A percentile compares a stretch with the other conserved stretches of the same genome.
Evolutionary conservation across 2,888 invertebrate genomes (phyloP).

Genomic region (Toxonevra muliebris): DNA sequence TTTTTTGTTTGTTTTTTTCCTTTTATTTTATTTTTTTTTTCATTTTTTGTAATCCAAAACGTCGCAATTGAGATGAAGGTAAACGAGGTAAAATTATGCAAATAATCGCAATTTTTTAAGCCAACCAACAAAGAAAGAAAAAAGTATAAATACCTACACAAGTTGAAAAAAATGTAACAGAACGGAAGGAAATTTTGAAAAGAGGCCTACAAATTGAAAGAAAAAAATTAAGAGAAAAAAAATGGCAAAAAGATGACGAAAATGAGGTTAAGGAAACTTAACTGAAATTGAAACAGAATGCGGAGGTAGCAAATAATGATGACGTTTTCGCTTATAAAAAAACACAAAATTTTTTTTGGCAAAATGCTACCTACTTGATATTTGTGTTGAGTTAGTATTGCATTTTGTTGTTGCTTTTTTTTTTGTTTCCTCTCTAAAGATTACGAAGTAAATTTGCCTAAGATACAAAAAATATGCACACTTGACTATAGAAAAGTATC

Average conservation of each 20-base stretch:
- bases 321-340: neutral
- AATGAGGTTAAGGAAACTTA: neutral
- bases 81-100: constrained; percentile 7
- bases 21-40: neutral
- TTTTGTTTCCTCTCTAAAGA: too few species aligned
- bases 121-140: neutral
- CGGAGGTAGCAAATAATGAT: neutral
- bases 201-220: neutral
- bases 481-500: too few species aligned
- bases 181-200: constrained; percentile 4
- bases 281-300: neutral
- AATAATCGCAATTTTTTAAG: constrained; percentile 1
- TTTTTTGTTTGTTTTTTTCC: too few species aligned
- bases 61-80: constrained; percentile 2
- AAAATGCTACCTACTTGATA: too few species aligned
- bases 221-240: neutral
- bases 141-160: neutral
- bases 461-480: too few species aligned
- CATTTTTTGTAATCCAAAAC: neutral
- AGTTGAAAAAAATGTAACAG: neutral
- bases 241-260: neutral
- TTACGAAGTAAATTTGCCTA: too few species aligned
- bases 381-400: too few species aligned
- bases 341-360: neutral
- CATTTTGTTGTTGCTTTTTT: too few species aligned